Evolutionary conservation across 1,140 invertebrate genomes (phyloP), one percentile per base, ranked within the genome.

Genomic region (Pogonomyrmex barbatus): DNA sequence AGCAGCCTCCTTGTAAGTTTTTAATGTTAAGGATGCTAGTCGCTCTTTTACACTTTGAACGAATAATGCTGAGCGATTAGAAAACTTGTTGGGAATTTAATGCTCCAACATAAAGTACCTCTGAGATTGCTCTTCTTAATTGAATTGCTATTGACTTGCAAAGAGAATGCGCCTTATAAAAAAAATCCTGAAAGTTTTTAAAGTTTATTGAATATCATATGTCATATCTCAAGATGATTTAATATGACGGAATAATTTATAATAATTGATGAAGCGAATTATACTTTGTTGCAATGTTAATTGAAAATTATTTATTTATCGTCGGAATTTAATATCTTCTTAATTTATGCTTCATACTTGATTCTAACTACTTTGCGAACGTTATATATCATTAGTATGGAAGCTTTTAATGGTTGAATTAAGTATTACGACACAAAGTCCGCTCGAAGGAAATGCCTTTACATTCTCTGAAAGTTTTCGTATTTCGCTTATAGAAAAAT

Each of bases 361-460:
- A 73, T 75, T 45, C 2, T 60, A 75, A 83, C 68, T 75, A 56
- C 68, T 75, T 60, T 42, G 17, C 68, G 33, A 83, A 54, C 67
- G 54, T 33, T 73, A 33, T 75, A 60, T 47, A 75, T 68, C 45
- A 83, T 83, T 83, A 83, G 17, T 50, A 83, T 75, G 68, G 54
- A 83, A 83, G 79, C 68, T 83, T 83, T 83, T 83, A 83, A 83
- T 83, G 54, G 79, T 75, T 81, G 42, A 83, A 83, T 83, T 83
- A 83, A 83, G 56, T 83, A 83, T 83, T 83, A 75, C 79, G 68
- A 83, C 79, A 73, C 14, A 60, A 73, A 83, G 54, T 83, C 75
- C 42, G 50, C 79, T 83, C 36, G 68, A 30, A 47, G 30, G 4
- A n/a, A 60, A 73, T 42, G 17, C 17, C n/a, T 60, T 58, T 39